These are phyloP conservation scores for Danionella cerebrum DNA, from an alignment of 2,113 vertebrate species.

Conservation along the genomic window DNA sequence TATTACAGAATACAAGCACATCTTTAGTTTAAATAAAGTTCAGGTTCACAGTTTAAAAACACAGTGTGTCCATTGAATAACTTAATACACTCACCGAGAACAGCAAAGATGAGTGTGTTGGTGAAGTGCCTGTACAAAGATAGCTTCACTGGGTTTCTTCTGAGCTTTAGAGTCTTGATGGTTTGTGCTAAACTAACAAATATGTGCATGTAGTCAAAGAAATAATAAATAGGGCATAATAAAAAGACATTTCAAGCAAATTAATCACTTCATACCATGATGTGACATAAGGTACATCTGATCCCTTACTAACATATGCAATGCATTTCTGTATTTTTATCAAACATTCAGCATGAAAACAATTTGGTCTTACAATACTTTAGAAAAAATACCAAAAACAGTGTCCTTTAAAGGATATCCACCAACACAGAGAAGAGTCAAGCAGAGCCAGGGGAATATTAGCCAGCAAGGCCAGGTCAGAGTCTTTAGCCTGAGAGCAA, in stretches of 20 bases:
- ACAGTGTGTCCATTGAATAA: too few species aligned
- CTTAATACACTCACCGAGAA: slow-evolving; percentile 82
- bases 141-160: slow-evolving; percentile 80
- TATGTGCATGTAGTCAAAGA: slow-evolving; percentile 70
- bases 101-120: slow-evolving; percentile 79
- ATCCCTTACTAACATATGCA: too few species aligned
- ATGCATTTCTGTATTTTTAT: too few species aligned
- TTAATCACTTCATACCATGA: too few species aligned
- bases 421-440: slow-evolving; percentile 86
- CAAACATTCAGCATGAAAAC: slow-evolving; percentile 34
- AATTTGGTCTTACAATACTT: slow-evolving; percentile 32
- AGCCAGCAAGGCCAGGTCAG: slow-evolving; percentile 78
- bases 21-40: too few species aligned
- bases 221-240: too few species aligned
- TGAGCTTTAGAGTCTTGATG: slow-evolving; percentile 79
- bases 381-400: slow-evolving; percentile 2
- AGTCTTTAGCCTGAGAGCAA: slow-evolving; percentile 73
- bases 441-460: slow-evolving; percentile 81
- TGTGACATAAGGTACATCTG: too few species aligned
- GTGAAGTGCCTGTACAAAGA: slow-evolving; percentile 86
- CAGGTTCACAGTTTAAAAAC: too few species aligned
- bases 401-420: slow-evolving; percentile 76
- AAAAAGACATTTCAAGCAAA: too few species aligned
- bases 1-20: too few species aligned
- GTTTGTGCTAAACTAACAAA: slow-evolving; percentile 86